Evolutionary conservation across 2,888 invertebrate species (phyloP).

Genomic region (Xestia xanthographa): DNA sequence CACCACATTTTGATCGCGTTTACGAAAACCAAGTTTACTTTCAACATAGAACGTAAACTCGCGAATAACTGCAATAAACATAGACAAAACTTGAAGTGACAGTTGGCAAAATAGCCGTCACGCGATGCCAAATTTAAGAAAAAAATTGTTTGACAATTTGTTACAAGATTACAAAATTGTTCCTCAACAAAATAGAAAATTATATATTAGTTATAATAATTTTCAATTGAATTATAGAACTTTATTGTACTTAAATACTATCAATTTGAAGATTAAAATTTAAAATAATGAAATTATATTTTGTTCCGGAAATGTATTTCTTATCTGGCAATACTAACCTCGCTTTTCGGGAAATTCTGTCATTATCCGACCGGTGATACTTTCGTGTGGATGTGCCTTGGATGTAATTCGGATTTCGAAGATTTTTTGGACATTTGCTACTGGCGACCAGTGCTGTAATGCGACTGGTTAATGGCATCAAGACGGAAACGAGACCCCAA

Average conservation of each 20-base stretch:
- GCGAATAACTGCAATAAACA: background rate
- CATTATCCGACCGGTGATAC: constrained; percentile 17
- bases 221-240: background rate
- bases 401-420: no score
- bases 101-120: background rate
- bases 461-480: no score
- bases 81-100: background rate
- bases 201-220: background rate
- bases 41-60: background rate
- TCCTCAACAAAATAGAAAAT: background rate
- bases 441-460: no score
- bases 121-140: no score
- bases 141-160: no score
- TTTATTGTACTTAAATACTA: background rate
- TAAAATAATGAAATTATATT: no score
- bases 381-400: no score
- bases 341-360: background rate
- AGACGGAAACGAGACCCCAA: no score
- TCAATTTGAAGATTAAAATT: background rate
- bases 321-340: no score
- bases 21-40: background rate
- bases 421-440: no score
- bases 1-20: background rate
- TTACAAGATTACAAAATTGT: background rate
- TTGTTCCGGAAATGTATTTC: no score